Conservation (phyloP, 2,797 vertebrate genomes). For the Chrosomus eos region DNA sequence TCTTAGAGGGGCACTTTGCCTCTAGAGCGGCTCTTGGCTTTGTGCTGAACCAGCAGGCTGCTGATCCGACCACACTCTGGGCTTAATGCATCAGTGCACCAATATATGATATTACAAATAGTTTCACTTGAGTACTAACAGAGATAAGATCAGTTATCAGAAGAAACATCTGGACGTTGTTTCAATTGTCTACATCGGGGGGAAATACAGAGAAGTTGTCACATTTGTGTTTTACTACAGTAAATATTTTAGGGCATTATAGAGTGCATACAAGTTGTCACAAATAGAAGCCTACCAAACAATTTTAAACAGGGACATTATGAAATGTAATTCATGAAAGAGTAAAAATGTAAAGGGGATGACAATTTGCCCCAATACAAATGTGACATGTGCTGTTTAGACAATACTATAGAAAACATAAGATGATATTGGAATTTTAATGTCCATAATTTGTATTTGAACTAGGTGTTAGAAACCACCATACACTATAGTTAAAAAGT, state of each 20-base stretch:
- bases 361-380: background rate
- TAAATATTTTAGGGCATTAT: background rate
- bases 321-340: background rate
- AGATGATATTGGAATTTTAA: background rate
- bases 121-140: background rate
- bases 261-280: background rate
- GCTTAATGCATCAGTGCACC: constrained; percentile 10
- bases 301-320: background rate
- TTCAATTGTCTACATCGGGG: background rate
- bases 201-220: background rate
- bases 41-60: constrained; percentile 17
- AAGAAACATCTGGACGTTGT: background rate
- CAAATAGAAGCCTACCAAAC: background rate
- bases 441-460: background rate
- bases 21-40: background rate
- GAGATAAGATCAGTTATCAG: background rate
- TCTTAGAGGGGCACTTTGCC: background rate
- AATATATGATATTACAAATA: background rate
- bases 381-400: background rate
- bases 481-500: background rate
- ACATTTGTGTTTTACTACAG: background rate
- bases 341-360: background rate
- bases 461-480: background rate
- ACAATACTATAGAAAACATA: background rate
- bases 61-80: constrained; percentile 1